Evolutionary conservation across 2,888 invertebrate species (phyloP).

Genomic region (Drosophila antonietae): DNA sequence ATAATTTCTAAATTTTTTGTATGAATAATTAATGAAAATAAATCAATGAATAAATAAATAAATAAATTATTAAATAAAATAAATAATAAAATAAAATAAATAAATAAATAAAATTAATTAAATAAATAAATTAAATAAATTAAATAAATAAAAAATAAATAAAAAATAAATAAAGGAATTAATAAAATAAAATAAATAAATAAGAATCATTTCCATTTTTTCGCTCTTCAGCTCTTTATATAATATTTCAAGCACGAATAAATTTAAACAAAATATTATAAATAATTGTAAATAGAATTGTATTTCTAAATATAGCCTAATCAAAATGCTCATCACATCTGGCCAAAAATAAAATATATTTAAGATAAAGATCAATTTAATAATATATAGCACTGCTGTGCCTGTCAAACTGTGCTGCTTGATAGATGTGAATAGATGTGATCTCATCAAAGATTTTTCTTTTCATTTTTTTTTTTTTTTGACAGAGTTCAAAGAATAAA

Average conservation of each 20-base stretch:
- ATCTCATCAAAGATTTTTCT: slow-evolving; percentile 53
- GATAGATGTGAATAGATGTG: slow-evolving; percentile 47
- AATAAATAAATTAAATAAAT: too few species aligned
- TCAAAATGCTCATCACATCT: slow-evolving; percentile 7
- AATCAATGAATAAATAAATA: too few species aligned
- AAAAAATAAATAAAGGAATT: too few species aligned
- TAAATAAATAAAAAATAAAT: too few species aligned
- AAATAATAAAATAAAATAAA: too few species aligned
- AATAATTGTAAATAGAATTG: neutral
- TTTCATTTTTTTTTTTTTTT: slow-evolving; percentile 12
- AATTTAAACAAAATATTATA: neutral
- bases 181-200: too few species aligned
- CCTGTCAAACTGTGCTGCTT: slow-evolving; percentile 10
- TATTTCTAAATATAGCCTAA: neutral
- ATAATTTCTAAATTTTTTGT: neutral
- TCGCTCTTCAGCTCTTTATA: neutral
- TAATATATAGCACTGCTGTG: slow-evolving; percentile 3
- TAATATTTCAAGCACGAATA: neutral
- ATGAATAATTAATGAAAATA: too few species aligned
- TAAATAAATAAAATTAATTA: too few species aligned
- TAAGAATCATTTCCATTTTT: neutral
- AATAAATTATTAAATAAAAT: too few species aligned
- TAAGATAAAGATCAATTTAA: neutral
- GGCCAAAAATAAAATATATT: neutral
- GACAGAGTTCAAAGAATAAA: slow-evolving; percentile 26